A percentile compares a stretch with the other conserved stretches of the same genome.
Evolutionary conservation across 2,113 vertebrate genomes (phyloP).

Genomic region (Pelecanoides urinatrix): DNA sequence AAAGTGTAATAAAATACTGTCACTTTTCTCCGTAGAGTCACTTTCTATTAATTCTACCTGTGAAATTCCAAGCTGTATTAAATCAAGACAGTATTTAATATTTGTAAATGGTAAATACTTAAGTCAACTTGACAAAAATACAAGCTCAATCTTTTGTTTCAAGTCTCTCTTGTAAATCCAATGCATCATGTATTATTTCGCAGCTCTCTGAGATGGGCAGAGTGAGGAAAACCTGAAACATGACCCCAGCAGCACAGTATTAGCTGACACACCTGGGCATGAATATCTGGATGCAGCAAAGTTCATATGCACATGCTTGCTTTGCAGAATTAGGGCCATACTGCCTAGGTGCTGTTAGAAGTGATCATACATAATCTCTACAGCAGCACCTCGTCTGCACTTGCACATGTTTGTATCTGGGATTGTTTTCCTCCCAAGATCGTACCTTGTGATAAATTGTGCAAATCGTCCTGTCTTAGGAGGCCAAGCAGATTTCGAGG

Average conservation of each 20-base stretch:
- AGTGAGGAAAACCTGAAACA: background rate
- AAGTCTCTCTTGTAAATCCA: background rate
- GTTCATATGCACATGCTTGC: background rate
- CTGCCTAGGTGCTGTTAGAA: background rate
- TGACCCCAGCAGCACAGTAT: background rate
- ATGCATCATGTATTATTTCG: background rate
- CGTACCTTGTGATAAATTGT: slow-evolving; percentile 75
- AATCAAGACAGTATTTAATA: background rate
- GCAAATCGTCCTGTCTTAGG: slow-evolving; percentile 44
- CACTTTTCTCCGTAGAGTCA: background rate
- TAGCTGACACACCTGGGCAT: background rate
- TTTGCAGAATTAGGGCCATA: background rate
- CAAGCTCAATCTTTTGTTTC: background rate
- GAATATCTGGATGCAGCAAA: background rate
- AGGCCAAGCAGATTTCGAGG: slow-evolving; percentile 67
- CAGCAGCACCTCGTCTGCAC: background rate
- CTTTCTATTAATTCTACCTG: background rate
- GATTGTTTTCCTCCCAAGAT: background rate
- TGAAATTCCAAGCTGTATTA: background rate
- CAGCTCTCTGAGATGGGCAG: background rate
- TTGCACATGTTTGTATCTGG: background rate
- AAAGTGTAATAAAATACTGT: background rate
- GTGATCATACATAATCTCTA: background rate
- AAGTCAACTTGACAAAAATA: background rate
- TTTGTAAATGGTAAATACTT: background rate